Base-by-base conservation (phyloP, 2,113 vertebrate genomes). In the Rutilus rutilus region DNA sequence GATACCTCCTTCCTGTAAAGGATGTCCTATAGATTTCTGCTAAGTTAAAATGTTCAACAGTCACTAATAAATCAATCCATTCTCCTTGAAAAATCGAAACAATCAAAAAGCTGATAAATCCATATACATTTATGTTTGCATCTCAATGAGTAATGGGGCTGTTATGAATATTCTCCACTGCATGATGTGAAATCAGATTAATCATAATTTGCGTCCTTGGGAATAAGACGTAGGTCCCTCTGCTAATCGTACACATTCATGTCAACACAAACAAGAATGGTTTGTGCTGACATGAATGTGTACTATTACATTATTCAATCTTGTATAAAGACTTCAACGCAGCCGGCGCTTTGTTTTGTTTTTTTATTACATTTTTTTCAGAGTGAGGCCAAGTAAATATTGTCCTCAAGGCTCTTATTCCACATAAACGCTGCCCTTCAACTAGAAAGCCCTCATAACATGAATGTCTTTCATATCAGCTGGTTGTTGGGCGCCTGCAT, bases 91-190 rank as follows among this genome's bases (percentile, higher is more conserved):
- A 57, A 45, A 39, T 84, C 6, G 19, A 39, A 83, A 19, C 36
- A 6, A 11, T 57, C 39, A 11, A 33, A 45, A 76, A 75, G 36
- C 27, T 50, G 39, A 83, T 78, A 83, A 84, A 84, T 86, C 79
- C 23, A 84, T 78, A 47, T 0, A 27, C 5, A 36, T 85, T 74
- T 78, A n/a, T 33, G 36, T 83, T 85, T 39, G 39, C 27, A 75
- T 82, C 82, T 73, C 23, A 57, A 78, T 78, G 45, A 87, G 25
- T 57, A 77, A 89, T 81, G 59, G 54, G n/a, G n/a, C 17, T n/a
- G 10, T 74, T 47, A 82, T 21, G 14, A 67, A 57, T 85, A 25
- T 73, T 62, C 21, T n/a, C 15, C 47, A 57, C 85, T 36, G 12
- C 4, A 83, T 79, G 3, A 83, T 47, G 17, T 82, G 77, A 77